These are phyloP conservation scores for Ceratina calcarata DNA, from an alignment of 1,140 invertebrate genomes.

Conservation along the genomic window DNA sequence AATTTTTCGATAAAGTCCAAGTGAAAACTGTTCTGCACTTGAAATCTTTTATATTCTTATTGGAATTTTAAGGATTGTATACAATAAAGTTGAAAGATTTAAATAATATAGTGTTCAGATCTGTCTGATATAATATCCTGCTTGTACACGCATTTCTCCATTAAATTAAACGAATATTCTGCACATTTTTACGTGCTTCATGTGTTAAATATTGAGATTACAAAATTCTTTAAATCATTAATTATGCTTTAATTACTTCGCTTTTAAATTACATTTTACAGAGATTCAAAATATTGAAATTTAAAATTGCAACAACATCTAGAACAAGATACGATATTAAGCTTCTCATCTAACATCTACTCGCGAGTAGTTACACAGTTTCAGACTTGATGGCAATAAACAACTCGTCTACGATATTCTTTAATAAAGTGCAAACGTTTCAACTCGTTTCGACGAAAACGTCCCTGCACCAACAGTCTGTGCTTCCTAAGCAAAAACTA, in stretches of 20 bases:
- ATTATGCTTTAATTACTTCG: too few relatives aligned
- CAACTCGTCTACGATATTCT: background rate
- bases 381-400: slow-evolving; percentile 22
- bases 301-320: background rate
- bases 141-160: too few relatives aligned
- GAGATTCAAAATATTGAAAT: background rate
- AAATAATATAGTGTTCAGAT: too few relatives aligned
- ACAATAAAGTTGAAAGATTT: too few relatives aligned
- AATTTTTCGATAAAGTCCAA: slow-evolving; percentile 23
- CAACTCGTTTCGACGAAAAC: background rate
- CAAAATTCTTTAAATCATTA: too few relatives aligned
- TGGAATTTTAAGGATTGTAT: background rate
- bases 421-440: slow-evolving; percentile 38
- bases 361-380: background rate
- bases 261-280: too few relatives aligned
- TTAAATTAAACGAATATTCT: too few relatives aligned
- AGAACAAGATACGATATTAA: slow-evolving; percentile 2
- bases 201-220: too few relatives aligned
- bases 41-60: background rate
- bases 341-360: slow-evolving; percentile 6
- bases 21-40: background rate
- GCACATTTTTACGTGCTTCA: too few relatives aligned
- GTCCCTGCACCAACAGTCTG: slow-evolving; percentile 1
- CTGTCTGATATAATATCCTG: too few relatives aligned
- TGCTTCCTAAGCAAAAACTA: background rate